Percentiles rank a stretch among this genome's conserved stretches.
Evolutionary conservation across 2,888 invertebrate species (phyloP).

Genomic region (Acleris holmiana): DNA sequence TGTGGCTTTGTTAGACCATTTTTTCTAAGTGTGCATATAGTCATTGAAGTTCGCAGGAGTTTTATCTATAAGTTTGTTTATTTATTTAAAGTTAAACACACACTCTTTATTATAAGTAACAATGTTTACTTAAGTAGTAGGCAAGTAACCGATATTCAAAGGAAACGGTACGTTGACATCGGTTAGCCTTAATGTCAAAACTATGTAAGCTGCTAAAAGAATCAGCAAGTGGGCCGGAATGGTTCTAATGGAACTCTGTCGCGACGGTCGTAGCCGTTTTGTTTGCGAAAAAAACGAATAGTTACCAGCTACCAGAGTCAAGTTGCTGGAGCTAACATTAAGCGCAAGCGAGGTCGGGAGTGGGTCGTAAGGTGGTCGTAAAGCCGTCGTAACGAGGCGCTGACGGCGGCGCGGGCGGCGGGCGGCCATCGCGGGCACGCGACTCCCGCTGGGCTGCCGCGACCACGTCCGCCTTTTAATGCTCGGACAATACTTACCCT

Average conservation of each 20-base stretch:
- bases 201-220: constrained; percentile 60
- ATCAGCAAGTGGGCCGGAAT: constrained; percentile 56
- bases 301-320: constrained; percentile 40
- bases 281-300: constrained; percentile 65
- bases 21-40: too few relatives aligned
- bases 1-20: too few relatives aligned
- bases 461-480: constrained; percentile 45
- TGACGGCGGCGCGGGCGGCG: constrained; percentile 48
- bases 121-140: background rate
- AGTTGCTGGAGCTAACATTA: constrained; percentile 62
- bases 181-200: constrained; percentile 53
- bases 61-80: too few relatives aligned
- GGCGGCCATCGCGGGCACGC: constrained; percentile 64
- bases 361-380: constrained; percentile 68
- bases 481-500: constrained; percentile 33
- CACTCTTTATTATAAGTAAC: too few relatives aligned
- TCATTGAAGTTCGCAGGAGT: too few relatives aligned
- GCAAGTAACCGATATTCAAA: background rate
- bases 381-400: constrained; percentile 61
- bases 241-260: constrained; percentile 50
- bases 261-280: constrained; percentile 48
- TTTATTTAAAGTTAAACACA: too few relatives aligned
- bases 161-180: constrained; percentile 24
- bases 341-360: constrained; percentile 60
- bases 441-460: constrained; percentile 60